Conservation (phyloP, 2,797 vertebrate species). For the Melanogrammus aeglefinus region DNA sequence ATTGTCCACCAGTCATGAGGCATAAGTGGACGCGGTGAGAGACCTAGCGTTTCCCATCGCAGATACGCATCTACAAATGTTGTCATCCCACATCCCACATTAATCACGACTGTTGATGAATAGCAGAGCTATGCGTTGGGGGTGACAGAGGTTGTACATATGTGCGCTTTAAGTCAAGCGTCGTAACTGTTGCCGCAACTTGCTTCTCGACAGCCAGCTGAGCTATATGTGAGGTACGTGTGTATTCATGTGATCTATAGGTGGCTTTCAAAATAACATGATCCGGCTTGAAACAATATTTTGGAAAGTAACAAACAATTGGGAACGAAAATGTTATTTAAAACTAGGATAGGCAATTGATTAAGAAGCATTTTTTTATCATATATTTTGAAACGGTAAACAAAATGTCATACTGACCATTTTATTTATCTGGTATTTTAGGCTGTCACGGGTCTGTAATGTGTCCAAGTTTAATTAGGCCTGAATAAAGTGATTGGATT, state of each 20-base stretch:
- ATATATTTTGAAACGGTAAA: no score
- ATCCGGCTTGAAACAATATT: no score
- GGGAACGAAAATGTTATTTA: no score
- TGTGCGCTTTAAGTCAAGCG: neutral
- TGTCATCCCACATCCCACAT: neutral
- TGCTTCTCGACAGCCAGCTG: neutral
- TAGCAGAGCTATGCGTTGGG: neutral
- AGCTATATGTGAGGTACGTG: neutral
- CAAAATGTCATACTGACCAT: no score
- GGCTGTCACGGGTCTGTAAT: no score
- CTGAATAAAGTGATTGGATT: no score
- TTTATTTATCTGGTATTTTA: no score
- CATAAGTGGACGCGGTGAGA: slow-evolving; percentile 45
- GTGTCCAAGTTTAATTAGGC: no score
- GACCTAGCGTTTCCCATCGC: slow-evolving; percentile 34
- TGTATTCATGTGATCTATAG: neutral
- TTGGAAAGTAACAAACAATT: no score
- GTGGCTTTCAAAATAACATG: no score
- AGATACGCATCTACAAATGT: neutral
- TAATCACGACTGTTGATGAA: neutral
- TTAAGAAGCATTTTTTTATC: no score
- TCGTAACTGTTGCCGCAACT: neutral
- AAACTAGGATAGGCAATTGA: no score
- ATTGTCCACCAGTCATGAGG: slow-evolving; percentile 45
- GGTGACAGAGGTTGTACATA: neutral